A percentile compares a stretch with the other conserved stretches of the same genome.
phyloP scores from a whole-genome alignment of 2,113 vertebrate genomes.

The Litocranius walleri region DNA sequence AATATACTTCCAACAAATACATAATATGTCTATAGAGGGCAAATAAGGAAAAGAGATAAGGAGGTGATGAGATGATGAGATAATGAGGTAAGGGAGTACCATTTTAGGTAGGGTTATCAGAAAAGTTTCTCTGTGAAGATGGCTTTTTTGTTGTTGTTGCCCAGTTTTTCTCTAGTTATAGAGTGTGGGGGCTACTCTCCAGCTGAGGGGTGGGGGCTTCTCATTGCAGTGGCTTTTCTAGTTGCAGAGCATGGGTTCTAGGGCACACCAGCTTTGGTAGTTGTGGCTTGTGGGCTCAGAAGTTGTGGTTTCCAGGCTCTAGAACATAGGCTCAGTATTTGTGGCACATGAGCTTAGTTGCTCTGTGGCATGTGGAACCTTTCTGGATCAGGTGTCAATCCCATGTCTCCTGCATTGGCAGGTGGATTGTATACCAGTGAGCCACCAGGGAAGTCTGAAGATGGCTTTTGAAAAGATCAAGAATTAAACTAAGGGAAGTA shows the following conservation, averaged over 20 bases:
- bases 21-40: not conserved
- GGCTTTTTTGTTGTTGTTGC: not conserved
- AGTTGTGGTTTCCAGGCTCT: not conserved
- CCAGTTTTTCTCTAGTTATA: not conserved
- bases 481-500: not conserved
- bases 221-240: not conserved
- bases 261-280: not conserved
- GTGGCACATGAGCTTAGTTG: not conserved
- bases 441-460: not conserved
- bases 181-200: not conserved
- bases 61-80: not conserved
- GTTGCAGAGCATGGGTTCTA: not conserved
- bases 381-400: not conserved
- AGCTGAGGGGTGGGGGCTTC: not conserved
- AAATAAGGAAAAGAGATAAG: not conserved
- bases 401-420: not conserved
- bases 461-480: not conserved
- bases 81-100: not conserved
- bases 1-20: not conserved
- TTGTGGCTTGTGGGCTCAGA: not conserved
- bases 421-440: not conserved
- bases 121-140: not conserved
- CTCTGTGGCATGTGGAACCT: not conserved
- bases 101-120: not conserved
- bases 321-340: not conserved